Conservation (phyloP, 2,888 invertebrate species). For the Danaus chrysippus region DNA sequence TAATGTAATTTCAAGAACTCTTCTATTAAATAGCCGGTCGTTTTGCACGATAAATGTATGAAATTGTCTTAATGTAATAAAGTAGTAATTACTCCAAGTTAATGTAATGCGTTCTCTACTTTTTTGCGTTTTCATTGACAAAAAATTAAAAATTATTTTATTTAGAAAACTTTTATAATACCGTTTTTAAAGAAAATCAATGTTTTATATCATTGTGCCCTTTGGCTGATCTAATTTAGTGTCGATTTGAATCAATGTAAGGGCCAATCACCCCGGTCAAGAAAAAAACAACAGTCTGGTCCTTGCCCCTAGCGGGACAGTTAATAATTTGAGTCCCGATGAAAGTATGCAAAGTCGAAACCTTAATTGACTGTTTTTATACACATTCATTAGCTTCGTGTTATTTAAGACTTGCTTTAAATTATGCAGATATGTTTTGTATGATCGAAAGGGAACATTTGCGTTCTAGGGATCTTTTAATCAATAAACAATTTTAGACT, state of each 20-base stretch:
- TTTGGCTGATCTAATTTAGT: conserved; percentile 22
- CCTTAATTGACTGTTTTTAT: conserved; percentile 28
- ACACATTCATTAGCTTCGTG: conserved; percentile 17
- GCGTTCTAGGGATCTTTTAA: too few species aligned
- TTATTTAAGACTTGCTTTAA: conserved; percentile 1
- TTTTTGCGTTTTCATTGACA: too few species aligned
- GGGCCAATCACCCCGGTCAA: conserved; percentile 33
- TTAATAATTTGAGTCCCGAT: conserved; percentile 31
- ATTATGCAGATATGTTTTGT: conserved; percentile 1
- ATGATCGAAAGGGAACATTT: background rate
- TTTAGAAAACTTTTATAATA: too few species aligned
- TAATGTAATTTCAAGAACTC: too few species aligned
- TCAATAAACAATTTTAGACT: too few species aligned
- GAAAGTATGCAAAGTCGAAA: conserved; percentile 24
- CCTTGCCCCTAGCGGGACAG: conserved; percentile 39
- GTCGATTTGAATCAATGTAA: conserved; percentile 21
- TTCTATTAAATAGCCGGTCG: too few species aligned
- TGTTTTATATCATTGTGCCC: conserved; percentile 11
- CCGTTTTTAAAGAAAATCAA: background rate
- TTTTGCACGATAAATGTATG: too few species aligned
- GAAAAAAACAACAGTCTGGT: conserved; percentile 32
- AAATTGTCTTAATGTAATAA: too few species aligned
- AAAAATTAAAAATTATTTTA: too few species aligned
- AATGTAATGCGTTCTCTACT: too few species aligned
- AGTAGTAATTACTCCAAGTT: too few species aligned